Evolutionary conservation across 64 coral and sea anemone genomes (phyloP), one percentile per base, ranked within the genome.

Genomic region (Porites australiensis): DNA sequence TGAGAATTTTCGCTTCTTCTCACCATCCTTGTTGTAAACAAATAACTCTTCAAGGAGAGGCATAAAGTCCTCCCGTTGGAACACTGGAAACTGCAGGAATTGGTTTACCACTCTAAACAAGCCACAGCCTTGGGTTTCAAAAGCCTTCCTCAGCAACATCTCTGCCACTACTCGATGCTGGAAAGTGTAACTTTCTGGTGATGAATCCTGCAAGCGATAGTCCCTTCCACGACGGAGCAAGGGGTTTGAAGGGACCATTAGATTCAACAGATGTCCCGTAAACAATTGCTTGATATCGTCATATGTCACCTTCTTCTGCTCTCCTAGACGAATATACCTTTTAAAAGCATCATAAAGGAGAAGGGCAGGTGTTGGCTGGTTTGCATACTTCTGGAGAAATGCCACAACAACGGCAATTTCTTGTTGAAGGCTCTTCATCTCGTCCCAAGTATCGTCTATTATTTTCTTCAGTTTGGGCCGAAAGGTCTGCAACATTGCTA

Each of bases 401-500:
- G 94, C 94, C 4, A 96, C 94, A 0, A 93, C 61, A 23, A 86
- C 46, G 4, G 90, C 86, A 8, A 96, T 96, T 44, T 96, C 90
- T 55, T 96, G 90, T 19, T 93, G 43, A 9, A 79, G 12, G 1
- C 61, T 6, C 4, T 70, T 55, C 94, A 96, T 96, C 7, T 96
- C 94, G 0, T 83, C 86, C 59, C 88, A 86, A 6, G 89, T 92
- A 13, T 63, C 88, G 8, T 78, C 49, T 6, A 96, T 79, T 80
- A 96, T 96, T 57, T 93, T 16, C 23, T 49, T 19, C 3, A 96
- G 64, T 23, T 93, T 96, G 11, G 58, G 74, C 0, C 74, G 86
- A 70, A 96, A 96, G 53, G 74, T 60, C 13, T 90, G 48, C 90
- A 96, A 57, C 95, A 96, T 96, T 48, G 95, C 95, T 3, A 96